These are phyloP conservation scores for Chitala chitala DNA, from an alignment of 2,113 vertebrate genomes.

Conservation along the genomic window DNA sequence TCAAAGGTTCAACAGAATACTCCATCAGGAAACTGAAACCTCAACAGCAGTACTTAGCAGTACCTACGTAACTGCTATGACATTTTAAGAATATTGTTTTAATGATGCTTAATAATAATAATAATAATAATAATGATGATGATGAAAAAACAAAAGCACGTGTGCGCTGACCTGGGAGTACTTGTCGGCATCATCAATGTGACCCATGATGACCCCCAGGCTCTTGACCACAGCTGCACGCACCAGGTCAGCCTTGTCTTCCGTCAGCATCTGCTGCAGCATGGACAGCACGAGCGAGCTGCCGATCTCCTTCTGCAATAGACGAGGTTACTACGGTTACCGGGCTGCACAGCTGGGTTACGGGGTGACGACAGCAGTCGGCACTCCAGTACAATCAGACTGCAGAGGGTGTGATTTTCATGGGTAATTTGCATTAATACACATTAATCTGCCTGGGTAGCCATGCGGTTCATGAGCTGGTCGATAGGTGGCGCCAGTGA, in stretches of 20 bases:
- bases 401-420: not conserved
- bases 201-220: slow-evolving; percentile 94
- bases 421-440: not conserved
- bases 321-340: slow-evolving; percentile 2
- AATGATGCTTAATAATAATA: not conserved
- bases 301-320: slow-evolving; percentile 89
- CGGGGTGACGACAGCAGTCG: not conserved
- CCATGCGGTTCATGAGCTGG: too few relatives aligned
- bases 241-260: slow-evolving; percentile 97
- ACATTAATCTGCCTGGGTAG: too few relatives aligned
- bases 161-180: slow-evolving; percentile 87
- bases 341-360: not conserved
- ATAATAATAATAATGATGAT: not conserved
- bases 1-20: too few relatives aligned
- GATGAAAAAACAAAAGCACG: too few relatives aligned
- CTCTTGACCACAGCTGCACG: slow-evolving; percentile 98
- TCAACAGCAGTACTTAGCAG: too few relatives aligned
- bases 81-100: too few relatives aligned
- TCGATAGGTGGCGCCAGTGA: not conserved
- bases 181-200: slow-evolving; percentile 95
- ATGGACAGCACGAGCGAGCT: slow-evolving; percentile 96
- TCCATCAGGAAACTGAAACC: too few relatives aligned
- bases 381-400: not conserved
- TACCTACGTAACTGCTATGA: too few relatives aligned
- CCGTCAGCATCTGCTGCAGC: slow-evolving; percentile 96